phyloP scores from a whole-genome alignment of 2,113 vertebrate species.

The Chloropsis cyanopogon region DNA sequence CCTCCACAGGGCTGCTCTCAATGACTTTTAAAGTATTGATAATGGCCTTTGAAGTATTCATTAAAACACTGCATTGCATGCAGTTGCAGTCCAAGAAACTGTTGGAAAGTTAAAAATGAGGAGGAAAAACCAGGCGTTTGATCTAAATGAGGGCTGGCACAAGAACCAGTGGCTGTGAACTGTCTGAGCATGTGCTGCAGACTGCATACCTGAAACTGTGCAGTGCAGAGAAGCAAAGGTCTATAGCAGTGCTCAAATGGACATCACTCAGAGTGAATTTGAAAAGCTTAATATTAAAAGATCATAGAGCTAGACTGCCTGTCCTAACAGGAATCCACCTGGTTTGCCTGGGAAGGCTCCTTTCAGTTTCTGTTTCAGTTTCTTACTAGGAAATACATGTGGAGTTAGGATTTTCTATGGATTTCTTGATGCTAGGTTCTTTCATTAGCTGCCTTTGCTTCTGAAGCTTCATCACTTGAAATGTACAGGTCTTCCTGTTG shows the following conservation, averaged over 20 bases:
- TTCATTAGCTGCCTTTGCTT: not conserved
- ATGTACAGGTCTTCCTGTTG: not conserved
- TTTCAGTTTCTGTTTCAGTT: not conserved
- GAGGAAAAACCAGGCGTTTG: not conserved
- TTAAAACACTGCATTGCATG: not conserved
- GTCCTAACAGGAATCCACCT: not conserved
- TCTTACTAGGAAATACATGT: not conserved
- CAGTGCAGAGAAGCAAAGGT: not conserved
- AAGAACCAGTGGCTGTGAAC: not conserved
- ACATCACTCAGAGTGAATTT: not conserved
- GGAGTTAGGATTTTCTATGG: not conserved
- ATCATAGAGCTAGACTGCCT: not conserved
- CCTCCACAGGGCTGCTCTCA: not conserved
- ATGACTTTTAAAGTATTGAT: not conserved
- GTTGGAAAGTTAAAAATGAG: not conserved
- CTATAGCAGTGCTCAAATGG: not conserved
- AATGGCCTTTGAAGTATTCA: not conserved
- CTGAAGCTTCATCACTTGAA: not conserved
- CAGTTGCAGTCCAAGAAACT: not conserved
- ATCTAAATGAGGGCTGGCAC: not conserved
- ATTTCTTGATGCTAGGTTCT: not conserved
- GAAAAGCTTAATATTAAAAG: not conserved
- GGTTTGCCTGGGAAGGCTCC: not conserved
- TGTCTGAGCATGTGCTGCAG: accelerated
- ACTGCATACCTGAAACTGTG: not conserved